phyloP scores from a whole-genome alignment of 2,888 invertebrate genomes.

The Yponomeuta sedellus region DNA sequence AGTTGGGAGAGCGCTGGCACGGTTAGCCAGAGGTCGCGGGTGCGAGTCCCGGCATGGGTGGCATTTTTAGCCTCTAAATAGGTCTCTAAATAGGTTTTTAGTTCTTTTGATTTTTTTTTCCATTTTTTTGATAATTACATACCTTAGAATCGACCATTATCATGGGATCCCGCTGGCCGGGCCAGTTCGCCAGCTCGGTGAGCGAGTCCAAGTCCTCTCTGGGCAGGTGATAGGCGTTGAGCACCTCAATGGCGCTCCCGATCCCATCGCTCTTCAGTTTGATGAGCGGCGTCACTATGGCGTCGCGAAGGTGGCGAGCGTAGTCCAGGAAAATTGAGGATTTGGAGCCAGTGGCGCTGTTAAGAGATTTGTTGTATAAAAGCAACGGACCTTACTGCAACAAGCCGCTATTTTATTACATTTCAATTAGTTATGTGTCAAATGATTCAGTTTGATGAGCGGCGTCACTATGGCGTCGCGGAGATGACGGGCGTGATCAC shows the following conservation, averaged over 20 bases:
- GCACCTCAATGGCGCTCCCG: slow-evolving; percentile 79
- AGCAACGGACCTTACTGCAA: too few relatives aligned
- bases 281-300: slow-evolving; percentile 86
- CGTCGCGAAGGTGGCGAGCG: slow-evolving; percentile 83
- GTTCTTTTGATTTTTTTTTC: too few relatives aligned
- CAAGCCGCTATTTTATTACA: too few relatives aligned
- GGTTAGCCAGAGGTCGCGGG: too few relatives aligned
- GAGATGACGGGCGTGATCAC: slow-evolving; percentile 89
- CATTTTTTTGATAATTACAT: too few relatives aligned
- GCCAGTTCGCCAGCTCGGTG: slow-evolving; percentile 91
- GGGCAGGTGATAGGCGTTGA: slow-evolving; percentile 90
- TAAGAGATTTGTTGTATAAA: slow-evolving; percentile 21
- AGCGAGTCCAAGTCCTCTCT: slow-evolving; percentile 95
- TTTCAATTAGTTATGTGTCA: too few relatives aligned
- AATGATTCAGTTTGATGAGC: slow-evolving; percentile 81
- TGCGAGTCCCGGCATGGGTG: too few relatives aligned
- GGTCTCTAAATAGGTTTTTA: too few relatives aligned
- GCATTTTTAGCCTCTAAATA: too few relatives aligned
- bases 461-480: slow-evolving; percentile 86
- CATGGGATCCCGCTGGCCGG: slow-evolving; percentile 85
- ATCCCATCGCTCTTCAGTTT: slow-evolving; percentile 83
- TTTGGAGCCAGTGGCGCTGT: slow-evolving; percentile 87
- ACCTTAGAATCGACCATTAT: slow-evolving; percentile 85
- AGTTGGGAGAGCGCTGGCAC: too few relatives aligned
- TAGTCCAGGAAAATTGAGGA: slow-evolving; percentile 93